A percentile compares a stretch with the other conserved stretches of the same genome.
Conservation (phyloP, 2,113 vertebrate genomes). For the Mystacornis crossleyi region DNA sequence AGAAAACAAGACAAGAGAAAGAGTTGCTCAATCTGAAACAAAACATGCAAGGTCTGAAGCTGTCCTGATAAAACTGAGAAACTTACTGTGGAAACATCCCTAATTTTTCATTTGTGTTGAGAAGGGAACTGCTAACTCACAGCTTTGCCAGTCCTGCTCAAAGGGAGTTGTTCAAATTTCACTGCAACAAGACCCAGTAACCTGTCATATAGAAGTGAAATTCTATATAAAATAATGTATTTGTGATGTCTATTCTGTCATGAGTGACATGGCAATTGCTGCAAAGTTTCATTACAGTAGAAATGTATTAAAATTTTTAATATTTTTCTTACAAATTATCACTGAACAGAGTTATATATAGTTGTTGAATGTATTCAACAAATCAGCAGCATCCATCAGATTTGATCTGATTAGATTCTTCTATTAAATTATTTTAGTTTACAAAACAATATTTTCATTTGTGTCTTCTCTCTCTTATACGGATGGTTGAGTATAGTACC, state of each 20-base stretch:
- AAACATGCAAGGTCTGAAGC: conserved; percentile 89
- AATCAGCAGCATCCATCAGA: not conserved
- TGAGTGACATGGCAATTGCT: not conserved
- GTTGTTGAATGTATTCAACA: not conserved
- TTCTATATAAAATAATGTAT: not conserved
- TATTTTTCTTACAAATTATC: not conserved
- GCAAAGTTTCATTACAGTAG: not conserved
- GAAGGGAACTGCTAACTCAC: not conserved
- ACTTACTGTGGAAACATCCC: not conserved
- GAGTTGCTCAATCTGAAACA: conserved; percentile 85
- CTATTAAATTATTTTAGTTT: conserved; percentile 20
- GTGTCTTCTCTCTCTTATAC: not conserved
- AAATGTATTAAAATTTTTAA: not conserved
- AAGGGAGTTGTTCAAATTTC: not conserved
- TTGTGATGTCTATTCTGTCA: not conserved
- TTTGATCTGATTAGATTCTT: not conserved
- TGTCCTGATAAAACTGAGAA: conserved; percentile 68
- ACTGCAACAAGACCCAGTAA: not conserved
- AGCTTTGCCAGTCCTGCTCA: not conserved
- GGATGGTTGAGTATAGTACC: not conserved
- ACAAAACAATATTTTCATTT: not conserved
- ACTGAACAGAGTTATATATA: not conserved
- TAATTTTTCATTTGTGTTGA: not conserved
- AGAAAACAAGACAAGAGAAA: conserved; percentile 91
- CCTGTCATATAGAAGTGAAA: not conserved